A percentile compares a stretch with the other conserved stretches of the same genome.
Evolutionary conservation across 1,140 invertebrate species (phyloP).

Genomic region (Matsumurasca onukii): DNA sequence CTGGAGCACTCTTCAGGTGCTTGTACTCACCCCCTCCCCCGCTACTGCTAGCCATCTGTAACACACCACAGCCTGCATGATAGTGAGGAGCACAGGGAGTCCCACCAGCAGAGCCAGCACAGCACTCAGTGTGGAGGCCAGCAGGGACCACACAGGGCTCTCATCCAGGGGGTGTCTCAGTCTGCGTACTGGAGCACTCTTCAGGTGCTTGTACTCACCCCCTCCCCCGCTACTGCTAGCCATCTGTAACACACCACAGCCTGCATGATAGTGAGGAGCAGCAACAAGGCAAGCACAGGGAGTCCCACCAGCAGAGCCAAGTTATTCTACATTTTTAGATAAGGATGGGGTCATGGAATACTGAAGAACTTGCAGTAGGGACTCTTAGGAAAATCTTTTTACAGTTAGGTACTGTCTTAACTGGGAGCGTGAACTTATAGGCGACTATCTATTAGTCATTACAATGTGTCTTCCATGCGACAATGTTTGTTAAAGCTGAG

Average conservation of each 20-base stretch:
- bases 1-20: constrained; percentile 24
- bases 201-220: not conserved
- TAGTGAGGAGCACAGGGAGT: constrained; percentile 46
- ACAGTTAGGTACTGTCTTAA: too few species aligned
- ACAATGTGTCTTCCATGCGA: too few species aligned
- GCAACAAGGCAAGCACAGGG: constrained; percentile 49
- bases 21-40: not conserved
- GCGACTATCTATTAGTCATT: too few species aligned
- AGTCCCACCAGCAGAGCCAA: too few species aligned
- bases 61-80: constrained; percentile 18
- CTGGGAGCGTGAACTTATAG: too few species aligned
- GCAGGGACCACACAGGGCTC: constrained; percentile 48
- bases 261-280: too few species aligned
- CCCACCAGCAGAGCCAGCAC: constrained; percentile 49
- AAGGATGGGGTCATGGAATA: too few species aligned
- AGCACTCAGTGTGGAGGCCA: constrained; percentile 48
- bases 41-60: constrained; percentile 22
- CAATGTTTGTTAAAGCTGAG: too few species aligned
- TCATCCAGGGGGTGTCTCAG: constrained; percentile 52
- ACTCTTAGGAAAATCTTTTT: too few species aligned
- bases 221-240: not conserved
- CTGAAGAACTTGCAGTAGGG: too few species aligned
- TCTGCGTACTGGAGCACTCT: constrained; percentile 39
- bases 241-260: constrained; percentile 27
- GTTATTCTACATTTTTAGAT: too few species aligned